Conservation (phyloP, 1,140 invertebrate species). For the Dryas iulia region DNA sequence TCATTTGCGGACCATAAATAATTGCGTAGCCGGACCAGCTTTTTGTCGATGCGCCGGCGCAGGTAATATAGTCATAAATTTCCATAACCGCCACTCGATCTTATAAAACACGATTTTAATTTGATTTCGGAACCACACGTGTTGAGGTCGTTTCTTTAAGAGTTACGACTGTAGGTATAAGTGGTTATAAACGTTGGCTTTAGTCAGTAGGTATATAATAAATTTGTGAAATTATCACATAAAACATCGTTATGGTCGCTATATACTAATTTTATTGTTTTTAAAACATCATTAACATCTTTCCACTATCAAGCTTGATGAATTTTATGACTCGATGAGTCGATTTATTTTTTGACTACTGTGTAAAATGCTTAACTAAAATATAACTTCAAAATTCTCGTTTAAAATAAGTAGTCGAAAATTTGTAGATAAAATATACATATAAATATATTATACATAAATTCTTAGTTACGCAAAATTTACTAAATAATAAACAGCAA, state of each 20-base stretch:
- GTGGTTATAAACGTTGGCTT: slow-evolving; percentile 42
- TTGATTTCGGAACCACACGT: slow-evolving; percentile 78
- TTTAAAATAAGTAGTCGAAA: too few relatives aligned
- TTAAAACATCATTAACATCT: slow-evolving; percentile 28
- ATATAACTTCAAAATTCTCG: too few relatives aligned
- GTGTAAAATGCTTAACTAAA: too few relatives aligned
- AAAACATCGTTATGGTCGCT: slow-evolving; percentile 41
- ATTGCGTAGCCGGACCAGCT: slow-evolving; percentile 66
- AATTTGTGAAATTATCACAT: slow-evolving; percentile 41
- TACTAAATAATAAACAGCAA: neutral
- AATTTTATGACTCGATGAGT: neutral
- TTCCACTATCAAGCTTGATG: slow-evolving; percentile 2
- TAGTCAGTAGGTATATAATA: slow-evolving; percentile 50
- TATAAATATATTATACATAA: neutral
- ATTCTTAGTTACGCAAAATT: neutral
- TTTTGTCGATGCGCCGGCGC: slow-evolving; percentile 73
- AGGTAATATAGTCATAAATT: slow-evolving; percentile 81
- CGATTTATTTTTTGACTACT: neutral
- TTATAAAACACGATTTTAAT: slow-evolving; percentile 80
- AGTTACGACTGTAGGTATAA: slow-evolving; percentile 74
- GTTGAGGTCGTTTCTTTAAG: slow-evolving; percentile 62
- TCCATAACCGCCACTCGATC: slow-evolving; percentile 79
- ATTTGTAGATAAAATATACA: too few relatives aligned
- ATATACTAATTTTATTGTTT: slow-evolving; percentile 43
- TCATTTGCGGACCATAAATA: slow-evolving; percentile 76